Evolutionary conservation across 1,140 invertebrate genomes (phyloP).

Genomic region (Sitobion miscanthi): DNA sequence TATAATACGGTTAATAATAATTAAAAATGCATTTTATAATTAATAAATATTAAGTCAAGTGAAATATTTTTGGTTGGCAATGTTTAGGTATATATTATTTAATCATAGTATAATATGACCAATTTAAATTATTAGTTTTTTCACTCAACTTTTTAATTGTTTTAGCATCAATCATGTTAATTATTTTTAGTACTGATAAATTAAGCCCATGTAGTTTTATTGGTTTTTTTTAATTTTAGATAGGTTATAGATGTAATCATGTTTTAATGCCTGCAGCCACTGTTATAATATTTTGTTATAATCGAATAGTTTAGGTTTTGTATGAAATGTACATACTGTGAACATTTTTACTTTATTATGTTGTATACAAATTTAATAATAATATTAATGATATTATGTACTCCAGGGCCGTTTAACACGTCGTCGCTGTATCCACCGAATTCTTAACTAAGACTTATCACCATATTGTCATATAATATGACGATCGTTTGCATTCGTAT

Average conservation of each 20-base stretch:
- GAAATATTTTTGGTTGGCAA: too few species aligned
- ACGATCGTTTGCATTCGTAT: neutral
- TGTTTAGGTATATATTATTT: too few species aligned
- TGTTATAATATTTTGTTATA: neutral
- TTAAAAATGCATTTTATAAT: too few species aligned
- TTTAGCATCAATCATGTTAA: neutral
- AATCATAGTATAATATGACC: too few species aligned
- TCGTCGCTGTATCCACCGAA: neutral
- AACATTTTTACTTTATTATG: too few species aligned
- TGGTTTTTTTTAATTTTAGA: neutral
- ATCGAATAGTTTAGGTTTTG: too few species aligned
- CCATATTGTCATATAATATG: neutral
- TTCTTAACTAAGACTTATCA: neutral
- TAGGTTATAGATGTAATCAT: too few species aligned
- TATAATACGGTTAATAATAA: too few species aligned
- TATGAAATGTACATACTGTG: too few species aligned
- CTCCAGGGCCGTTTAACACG: neutral
- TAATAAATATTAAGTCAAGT: too few species aligned
- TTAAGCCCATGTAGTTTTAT: neutral
- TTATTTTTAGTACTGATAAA: neutral
- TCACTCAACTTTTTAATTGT: neutral
- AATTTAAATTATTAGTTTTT: too few species aligned
- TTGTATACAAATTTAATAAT: neutral
- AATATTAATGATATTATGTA: neutral
- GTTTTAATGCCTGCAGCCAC: neutral